Conservation (phyloP, 2,113 vertebrate species). For the Amphiprion ocellaris region DNA sequence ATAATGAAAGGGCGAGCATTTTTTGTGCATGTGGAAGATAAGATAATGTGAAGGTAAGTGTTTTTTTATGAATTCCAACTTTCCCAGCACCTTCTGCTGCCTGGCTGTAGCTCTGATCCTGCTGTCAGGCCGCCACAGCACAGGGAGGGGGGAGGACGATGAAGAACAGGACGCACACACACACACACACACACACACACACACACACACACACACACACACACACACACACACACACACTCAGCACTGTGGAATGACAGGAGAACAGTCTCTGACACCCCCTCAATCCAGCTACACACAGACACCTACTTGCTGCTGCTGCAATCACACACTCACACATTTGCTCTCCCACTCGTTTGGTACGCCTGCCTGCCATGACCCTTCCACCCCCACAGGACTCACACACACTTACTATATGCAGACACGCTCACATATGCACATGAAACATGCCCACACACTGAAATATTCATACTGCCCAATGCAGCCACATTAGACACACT, state of each 20-base stretch:
- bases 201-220: constrained; percentile 17
- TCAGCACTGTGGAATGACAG: constrained; percentile 40
- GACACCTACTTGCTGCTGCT: constrained; percentile 11
- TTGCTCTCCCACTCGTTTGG: not conserved
- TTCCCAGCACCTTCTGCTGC: not conserved
- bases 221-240: constrained; percentile 4
- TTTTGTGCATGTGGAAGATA: not conserved
- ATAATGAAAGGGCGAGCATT: not conserved
- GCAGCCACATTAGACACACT: not conserved
- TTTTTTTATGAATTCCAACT: not conserved
- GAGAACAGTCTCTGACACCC: constrained; percentile 42
- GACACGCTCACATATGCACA: constrained; percentile 5
- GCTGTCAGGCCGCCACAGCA: constrained; percentile 22
- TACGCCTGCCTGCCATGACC: constrained; percentile 11
- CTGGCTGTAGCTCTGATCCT: constrained; percentile 16
- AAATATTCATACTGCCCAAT: constrained; percentile 42
- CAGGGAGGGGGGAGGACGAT: not conserved
- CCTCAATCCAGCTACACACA: constrained; percentile 14
- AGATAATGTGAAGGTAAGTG: not conserved
- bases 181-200: not conserved
- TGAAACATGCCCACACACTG: constrained; percentile 40
- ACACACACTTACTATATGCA: constrained; percentile 36
- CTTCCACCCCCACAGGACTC: constrained; percentile 24
- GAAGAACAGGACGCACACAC: not conserved
- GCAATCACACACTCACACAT: constrained; percentile 9